Conservation (phyloP, 2,888 invertebrate species). For the Tenodera sinensis region DNA sequence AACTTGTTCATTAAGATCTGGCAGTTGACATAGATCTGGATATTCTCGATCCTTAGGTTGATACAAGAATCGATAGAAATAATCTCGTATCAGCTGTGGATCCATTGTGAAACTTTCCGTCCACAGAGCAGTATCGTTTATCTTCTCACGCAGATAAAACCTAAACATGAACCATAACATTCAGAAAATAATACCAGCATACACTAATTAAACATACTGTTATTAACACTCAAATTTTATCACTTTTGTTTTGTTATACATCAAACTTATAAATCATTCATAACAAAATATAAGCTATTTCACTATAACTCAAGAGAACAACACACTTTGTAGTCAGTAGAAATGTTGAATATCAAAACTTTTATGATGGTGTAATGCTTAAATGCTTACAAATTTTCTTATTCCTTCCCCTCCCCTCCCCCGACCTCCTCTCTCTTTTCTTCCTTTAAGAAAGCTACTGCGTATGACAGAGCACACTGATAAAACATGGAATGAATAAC, state of each 20-base stretch:
- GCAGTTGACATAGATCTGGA: slow-evolving; percentile 91
- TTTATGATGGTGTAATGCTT: too few relatives aligned
- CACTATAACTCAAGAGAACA: too few relatives aligned
- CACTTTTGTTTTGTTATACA: too few relatives aligned
- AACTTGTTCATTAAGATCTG: slow-evolving; percentile 91
- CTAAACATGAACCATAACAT: slow-evolving; percentile 47
- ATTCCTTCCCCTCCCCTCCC: too few relatives aligned
- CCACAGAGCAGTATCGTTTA: slow-evolving; percentile 74
- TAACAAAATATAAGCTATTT: too few relatives aligned
- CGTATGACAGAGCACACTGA: too few relatives aligned
- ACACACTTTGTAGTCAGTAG: too few relatives aligned
- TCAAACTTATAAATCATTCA: too few relatives aligned
- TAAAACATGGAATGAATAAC: neutral
- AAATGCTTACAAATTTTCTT: too few relatives aligned
- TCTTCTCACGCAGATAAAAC: slow-evolving; percentile 85
- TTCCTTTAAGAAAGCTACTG: too few relatives aligned
- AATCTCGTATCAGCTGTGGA: slow-evolving; percentile 87
- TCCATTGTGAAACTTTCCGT: slow-evolving; percentile 85
- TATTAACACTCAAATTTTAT: neutral
- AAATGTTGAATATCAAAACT: too few relatives aligned
- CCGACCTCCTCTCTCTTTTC: too few relatives aligned
- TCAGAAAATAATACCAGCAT: neutral
- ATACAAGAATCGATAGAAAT: slow-evolving; percentile 84
- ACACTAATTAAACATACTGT: slow-evolving; percentile 45
- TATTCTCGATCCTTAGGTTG: slow-evolving; percentile 93